Percentiles rank a stretch among this genome's conserved stretches.
phyloP scores from a whole-genome alignment of 1,140 invertebrate species.

The Chironomus striatipennis region DNA sequence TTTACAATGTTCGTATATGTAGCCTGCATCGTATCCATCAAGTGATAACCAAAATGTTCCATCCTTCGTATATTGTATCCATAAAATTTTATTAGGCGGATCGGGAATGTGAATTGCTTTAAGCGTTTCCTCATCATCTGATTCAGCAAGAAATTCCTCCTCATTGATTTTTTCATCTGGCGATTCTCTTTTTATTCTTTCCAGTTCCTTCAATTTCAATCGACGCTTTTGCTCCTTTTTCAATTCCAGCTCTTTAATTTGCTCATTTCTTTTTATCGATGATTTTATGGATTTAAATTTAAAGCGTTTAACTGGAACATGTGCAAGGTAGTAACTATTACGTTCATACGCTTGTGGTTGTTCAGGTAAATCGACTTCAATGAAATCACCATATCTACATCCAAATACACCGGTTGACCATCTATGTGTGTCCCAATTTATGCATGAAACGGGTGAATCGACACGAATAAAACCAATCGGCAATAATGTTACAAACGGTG shows the following conservation, averaged over 20 bases:
- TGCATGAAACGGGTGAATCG: constrained; percentile 48
- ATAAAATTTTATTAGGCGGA: constrained; percentile 45
- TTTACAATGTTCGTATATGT: constrained; percentile 57
- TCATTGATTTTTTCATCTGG: constrained; percentile 50
- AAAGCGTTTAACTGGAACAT: constrained; percentile 40
- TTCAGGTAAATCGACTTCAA: constrained; percentile 45
- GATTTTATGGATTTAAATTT: constrained; percentile 52
- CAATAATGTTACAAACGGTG: constrained; percentile 42
- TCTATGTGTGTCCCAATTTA: constrained; percentile 54
- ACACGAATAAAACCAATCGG: constrained; percentile 57
- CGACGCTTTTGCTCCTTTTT: constrained; percentile 45
- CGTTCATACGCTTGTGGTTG: constrained; percentile 40
- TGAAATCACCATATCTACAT: constrained; percentile 45
- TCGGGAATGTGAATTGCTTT: constrained; percentile 49
- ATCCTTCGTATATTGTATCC: constrained; percentile 42
- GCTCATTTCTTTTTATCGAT: constrained; percentile 43
- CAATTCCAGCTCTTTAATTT: constrained; percentile 38
- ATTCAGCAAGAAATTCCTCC: constrained; percentile 42
- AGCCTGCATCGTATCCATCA: constrained; percentile 63
- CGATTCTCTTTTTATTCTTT: constrained; percentile 45
- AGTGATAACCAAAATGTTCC: constrained; percentile 50
- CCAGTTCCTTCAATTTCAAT: constrained; percentile 46
- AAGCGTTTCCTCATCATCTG: constrained; percentile 45
- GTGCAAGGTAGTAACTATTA: constrained; percentile 41
- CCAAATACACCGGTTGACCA: constrained; percentile 44